These are phyloP conservation scores for Peromyscus nudipes DNA, from an alignment of 2,797 vertebrate genomes.

Conservation along the genomic window DNA sequence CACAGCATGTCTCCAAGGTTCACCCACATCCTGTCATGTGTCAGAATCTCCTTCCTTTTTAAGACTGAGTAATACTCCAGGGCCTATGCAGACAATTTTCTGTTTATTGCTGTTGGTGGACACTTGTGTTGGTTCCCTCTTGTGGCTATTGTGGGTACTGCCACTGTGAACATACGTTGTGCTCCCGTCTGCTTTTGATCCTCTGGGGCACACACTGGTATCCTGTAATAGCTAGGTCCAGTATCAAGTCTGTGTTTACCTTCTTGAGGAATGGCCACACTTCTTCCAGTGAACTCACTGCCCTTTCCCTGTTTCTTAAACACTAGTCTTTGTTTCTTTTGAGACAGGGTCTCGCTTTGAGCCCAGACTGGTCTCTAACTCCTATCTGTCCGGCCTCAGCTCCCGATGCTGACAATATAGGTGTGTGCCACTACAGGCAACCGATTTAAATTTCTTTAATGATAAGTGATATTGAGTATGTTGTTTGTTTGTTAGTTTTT, in stretches of 20 bases:
- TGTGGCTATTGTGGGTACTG: accelerated
- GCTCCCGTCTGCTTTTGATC: accelerated
- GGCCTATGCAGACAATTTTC: too few relatives aligned
- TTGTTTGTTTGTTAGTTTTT: neutral
- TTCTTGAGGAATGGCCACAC: neutral
- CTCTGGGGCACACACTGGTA: accelerated
- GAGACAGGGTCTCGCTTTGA: neutral
- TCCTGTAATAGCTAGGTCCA: accelerated
- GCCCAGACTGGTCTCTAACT: neutral
- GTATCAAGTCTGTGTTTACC: accelerated
- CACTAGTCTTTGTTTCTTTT: neutral
- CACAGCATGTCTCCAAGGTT: neutral
- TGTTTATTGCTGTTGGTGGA: accelerated
- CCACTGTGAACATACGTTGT: accelerated
- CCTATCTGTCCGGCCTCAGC: neutral
- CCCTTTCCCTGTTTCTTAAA: neutral
- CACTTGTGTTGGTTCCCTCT: neutral
- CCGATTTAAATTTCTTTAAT: accelerated
- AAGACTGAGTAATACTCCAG: neutral
- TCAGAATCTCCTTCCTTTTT: neutral
- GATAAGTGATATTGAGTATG: accelerated
- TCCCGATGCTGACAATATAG: neutral
- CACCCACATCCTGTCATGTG: accelerated
- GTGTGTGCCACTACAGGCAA: neutral
- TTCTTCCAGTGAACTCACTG: accelerated